Conservation (phyloP, 2,113 vertebrate species). For the Scortum barcoo region DNA sequence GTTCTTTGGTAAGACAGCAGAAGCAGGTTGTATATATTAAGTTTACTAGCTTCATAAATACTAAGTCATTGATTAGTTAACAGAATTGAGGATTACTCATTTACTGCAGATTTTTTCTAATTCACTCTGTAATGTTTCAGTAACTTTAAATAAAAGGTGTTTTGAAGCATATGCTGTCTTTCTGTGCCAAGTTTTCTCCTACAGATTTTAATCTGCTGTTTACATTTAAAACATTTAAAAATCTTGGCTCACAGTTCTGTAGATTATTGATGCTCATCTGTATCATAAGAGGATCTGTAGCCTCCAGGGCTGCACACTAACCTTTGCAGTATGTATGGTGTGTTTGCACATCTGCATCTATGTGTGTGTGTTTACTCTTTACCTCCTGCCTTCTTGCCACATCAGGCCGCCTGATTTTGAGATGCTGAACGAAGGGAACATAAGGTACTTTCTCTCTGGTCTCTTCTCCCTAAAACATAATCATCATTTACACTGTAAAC, state of each 20-base stretch:
- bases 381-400: slow-evolving; percentile 74
- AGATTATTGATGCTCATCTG: slow-evolving; percentile 19
- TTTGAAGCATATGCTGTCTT: too few relatives aligned
- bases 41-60: too few relatives aligned
- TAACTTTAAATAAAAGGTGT: too few relatives aligned
- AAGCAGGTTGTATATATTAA: too few relatives aligned
- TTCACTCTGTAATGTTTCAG: too few relatives aligned
- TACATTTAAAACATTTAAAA: neutral
- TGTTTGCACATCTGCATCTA: slow-evolving; percentile 5
- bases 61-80: too few relatives aligned
- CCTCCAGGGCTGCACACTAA: slow-evolving; percentile 58
- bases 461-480: slow-evolving; percentile 34
- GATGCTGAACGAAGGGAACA: slow-evolving; percentile 82
- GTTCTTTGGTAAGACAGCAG: too few relatives aligned
- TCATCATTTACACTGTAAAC: slow-evolving; percentile 10
- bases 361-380: slow-evolving; percentile 57
- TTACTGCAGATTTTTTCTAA: too few relatives aligned
- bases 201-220: neutral
- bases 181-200: neutral
- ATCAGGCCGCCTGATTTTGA: slow-evolving; percentile 89
- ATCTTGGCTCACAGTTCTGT: neutral
- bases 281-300: slow-evolving; percentile 31
- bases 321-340: slow-evolving; percentile 42
- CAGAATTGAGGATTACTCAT: too few relatives aligned
- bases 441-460: slow-evolving; percentile 85